Evolutionary conservation across 2,888 invertebrate species (phyloP).

Genomic region (Notodonta dromedarius): DNA sequence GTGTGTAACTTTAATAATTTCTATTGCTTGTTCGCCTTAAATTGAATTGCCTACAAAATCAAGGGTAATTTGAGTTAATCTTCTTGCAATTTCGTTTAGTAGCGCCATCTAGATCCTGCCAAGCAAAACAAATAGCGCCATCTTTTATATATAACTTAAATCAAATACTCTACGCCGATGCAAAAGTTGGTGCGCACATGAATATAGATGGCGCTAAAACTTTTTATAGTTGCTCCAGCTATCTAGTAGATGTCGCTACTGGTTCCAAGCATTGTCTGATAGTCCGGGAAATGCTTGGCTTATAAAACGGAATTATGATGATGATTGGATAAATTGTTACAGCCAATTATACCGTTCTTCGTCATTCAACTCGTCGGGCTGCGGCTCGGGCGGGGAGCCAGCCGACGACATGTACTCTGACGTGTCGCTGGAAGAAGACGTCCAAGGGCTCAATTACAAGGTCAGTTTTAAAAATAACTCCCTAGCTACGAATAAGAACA

Average conservation of each 20-base stretch:
- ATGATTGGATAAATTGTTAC: conserved; percentile 61
- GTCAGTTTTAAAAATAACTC: conserved; percentile 73
- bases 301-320: conserved; percentile 13
- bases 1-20: conserved; percentile 65
- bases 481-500: no score
- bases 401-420: conserved; percentile 98
- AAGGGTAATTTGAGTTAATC: no score
- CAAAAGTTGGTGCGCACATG: not conserved
- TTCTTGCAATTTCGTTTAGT: not conserved
- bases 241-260: conserved; percentile 46
- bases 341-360: conserved; percentile 96
- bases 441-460: conserved; percentile 97
- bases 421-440: conserved; percentile 95
- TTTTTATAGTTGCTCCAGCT: not conserved
- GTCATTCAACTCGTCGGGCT: conserved; percentile 96
- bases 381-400: conserved; percentile 95
- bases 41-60: no score
- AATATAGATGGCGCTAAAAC: conserved; percentile 50
- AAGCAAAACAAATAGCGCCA: conserved; percentile 46
- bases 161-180: conserved; percentile 10
- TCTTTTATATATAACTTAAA: conserved; percentile 40
- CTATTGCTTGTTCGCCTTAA: no score
- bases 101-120: conserved; percentile 13
- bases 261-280: not conserved
- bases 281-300: not conserved